Conservation (phyloP, 2,888 invertebrate species). For the Hypolimnas misippus region DNA sequence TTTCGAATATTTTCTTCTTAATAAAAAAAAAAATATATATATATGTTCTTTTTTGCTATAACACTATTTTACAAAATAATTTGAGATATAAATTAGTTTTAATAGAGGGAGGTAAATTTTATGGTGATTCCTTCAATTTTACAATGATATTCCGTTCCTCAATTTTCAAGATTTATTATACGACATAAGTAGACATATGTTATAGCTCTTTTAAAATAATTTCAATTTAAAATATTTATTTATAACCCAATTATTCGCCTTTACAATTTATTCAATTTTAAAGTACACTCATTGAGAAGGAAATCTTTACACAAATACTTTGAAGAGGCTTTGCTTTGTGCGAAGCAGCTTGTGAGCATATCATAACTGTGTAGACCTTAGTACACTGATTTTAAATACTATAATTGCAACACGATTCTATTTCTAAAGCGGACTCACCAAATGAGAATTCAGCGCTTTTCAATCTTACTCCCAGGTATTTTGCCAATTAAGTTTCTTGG, state of each 20-base stretch:
- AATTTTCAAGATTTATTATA: too few relatives aligned
- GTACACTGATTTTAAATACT: constrained; percentile 6
- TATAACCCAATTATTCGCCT: neutral
- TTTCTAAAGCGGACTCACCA: constrained; percentile 22
- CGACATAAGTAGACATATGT: too few relatives aligned
- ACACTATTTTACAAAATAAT: too few relatives aligned
- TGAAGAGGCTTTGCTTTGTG: constrained; percentile 9
- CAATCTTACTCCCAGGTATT: constrained; percentile 45
- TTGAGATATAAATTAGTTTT: too few relatives aligned
- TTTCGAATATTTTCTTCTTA: too few relatives aligned
- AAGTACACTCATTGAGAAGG: constrained; percentile 14
- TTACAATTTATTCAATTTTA: neutral
- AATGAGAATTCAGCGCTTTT: constrained; percentile 34
- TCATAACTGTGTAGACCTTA: constrained; percentile 18
- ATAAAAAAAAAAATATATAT: too few relatives aligned
- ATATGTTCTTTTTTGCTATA: too few relatives aligned
- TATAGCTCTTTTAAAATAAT: too few relatives aligned
- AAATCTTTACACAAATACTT: constrained; percentile 22
- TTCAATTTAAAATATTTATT: too few relatives aligned
- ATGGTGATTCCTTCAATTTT: too few relatives aligned
- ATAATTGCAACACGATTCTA: constrained; percentile 24
- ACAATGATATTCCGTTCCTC: too few relatives aligned
- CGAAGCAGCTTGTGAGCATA: neutral
- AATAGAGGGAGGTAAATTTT: too few relatives aligned
- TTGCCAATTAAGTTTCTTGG: constrained; percentile 51